A percentile compares a stretch with the other conserved stretches of the same genome.
These are phyloP conservation scores for Morone saxatilis DNA, from an alignment of 2,113 vertebrate genomes.

Conservation along the genomic window DNA sequence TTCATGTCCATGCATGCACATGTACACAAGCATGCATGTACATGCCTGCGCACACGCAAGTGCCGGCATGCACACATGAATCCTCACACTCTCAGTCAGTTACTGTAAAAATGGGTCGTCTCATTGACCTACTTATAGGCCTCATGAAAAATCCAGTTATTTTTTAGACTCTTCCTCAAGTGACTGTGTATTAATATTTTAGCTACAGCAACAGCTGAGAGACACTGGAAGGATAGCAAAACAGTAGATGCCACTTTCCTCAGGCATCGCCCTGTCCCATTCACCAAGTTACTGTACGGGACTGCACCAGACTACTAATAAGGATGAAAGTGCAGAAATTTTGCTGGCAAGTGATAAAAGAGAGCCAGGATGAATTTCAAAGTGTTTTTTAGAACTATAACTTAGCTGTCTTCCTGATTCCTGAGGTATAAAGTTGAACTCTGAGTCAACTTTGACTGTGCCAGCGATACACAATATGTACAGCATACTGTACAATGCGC, in stretches of 20 bases:
- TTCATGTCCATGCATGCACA: constrained; percentile 26
- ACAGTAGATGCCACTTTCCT: constrained; percentile 53
- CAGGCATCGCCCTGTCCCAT: constrained; percentile 43
- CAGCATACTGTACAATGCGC: background rate
- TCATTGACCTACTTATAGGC: constrained; percentile 83
- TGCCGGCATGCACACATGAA: constrained; percentile 18
- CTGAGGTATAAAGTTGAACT: background rate
- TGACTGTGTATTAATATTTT: constrained; percentile 80
- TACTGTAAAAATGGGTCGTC: constrained; percentile 79
- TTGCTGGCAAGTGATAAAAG: constrained; percentile 6
- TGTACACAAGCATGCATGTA: background rate
- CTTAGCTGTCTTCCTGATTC: background rate
- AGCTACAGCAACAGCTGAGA: constrained; percentile 72
- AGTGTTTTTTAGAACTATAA: constrained; percentile 1
- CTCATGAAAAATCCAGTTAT: constrained; percentile 79
- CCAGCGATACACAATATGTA: background rate
- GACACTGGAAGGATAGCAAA: constrained; percentile 49
- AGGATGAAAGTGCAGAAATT: background rate
- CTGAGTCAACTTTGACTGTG: constrained; percentile 10
- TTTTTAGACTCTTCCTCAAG: constrained; percentile 72
- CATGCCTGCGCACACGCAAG: constrained; percentile 2
- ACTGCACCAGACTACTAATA: constrained; percentile 16
- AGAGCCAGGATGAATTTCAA: background rate
- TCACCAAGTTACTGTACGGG: constrained; percentile 40
- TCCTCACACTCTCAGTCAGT: constrained; percentile 57